phyloP scores from a whole-genome alignment of 2,888 invertebrate genomes.

The Apodemia mormo region DNA sequence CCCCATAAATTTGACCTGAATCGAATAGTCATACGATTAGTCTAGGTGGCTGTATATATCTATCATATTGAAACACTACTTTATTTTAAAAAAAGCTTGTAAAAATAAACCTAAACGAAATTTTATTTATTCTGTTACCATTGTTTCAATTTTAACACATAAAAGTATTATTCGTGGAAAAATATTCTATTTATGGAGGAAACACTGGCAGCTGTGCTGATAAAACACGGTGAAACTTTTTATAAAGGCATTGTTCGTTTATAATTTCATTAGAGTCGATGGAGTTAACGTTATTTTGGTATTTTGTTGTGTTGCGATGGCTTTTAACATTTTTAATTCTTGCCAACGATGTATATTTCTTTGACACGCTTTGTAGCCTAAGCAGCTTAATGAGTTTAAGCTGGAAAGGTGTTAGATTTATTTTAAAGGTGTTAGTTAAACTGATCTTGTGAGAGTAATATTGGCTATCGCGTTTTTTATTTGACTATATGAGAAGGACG shows the following conservation, averaged over 20 bases:
- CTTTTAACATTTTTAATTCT: not conserved
- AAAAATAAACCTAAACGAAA: not conserved
- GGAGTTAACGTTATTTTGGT: not conserved
- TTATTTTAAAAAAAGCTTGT: not conserved
- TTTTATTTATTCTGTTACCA: not conserved
- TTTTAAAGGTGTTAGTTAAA: no score
- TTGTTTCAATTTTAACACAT: not conserved
- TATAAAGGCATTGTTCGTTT: conserved; percentile 1
- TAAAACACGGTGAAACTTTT: not conserved
- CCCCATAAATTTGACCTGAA: no score
- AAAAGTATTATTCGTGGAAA: not conserved
- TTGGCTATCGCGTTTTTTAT: no score
- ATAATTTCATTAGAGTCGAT: conserved; percentile 7
- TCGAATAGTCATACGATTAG: not conserved
- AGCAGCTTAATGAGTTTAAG: no score
- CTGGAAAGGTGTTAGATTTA: no score
- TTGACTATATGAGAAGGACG: no score
- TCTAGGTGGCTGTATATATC: not conserved
- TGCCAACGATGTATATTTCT: no score
- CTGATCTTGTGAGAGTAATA: no score
- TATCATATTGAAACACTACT: not conserved
- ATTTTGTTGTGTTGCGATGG: not conserved
- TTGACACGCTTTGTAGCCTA: no score
- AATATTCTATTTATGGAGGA: not conserved
- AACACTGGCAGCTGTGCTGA: not conserved